Evolutionary conservation across 2,888 invertebrate genomes (phyloP).

Genomic region (Rhogogaster chlorosoma): DNA sequence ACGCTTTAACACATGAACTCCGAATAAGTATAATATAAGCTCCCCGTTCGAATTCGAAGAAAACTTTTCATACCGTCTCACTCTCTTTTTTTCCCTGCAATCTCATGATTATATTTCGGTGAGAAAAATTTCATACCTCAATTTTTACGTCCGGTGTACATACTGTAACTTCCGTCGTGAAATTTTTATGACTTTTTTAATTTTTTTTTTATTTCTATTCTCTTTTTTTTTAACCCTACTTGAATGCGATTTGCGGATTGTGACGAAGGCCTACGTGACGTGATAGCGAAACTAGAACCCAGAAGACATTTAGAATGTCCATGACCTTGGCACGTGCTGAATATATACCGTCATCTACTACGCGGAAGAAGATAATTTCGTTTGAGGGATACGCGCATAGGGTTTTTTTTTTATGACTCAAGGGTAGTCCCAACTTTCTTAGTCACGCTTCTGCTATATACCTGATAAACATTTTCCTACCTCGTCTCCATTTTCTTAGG

Average conservation of each 20-base stretch:
- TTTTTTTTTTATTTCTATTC: neutral
- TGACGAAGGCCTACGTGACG: neutral
- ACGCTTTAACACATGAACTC: neutral
- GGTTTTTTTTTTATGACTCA: conserved; percentile 5
- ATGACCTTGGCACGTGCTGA: conserved; percentile 29
- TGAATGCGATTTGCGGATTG: neutral
- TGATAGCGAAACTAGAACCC: neutral
- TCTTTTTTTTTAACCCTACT: neutral
- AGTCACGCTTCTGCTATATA: neutral
- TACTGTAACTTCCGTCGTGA: too few species aligned
- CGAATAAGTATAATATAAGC: neutral
- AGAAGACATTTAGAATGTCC: neutral
- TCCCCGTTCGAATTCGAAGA: too few species aligned
- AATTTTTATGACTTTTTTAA: neutral
- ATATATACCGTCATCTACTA: neutral
- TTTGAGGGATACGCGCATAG: neutral
- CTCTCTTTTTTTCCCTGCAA: too few species aligned
- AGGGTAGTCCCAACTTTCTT: neutral
- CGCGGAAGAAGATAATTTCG: conserved; percentile 26
- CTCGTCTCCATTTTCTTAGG: neutral
- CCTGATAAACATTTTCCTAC: neutral
- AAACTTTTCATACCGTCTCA: too few species aligned
- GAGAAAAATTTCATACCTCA: too few species aligned
- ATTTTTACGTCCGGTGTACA: too few species aligned
- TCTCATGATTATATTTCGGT: too few species aligned